A percentile compares a stretch with the other conserved stretches of the same genome.
phyloP scores from a whole-genome alignment of 2,797 vertebrate species.

The Chanos chanos region DNA sequence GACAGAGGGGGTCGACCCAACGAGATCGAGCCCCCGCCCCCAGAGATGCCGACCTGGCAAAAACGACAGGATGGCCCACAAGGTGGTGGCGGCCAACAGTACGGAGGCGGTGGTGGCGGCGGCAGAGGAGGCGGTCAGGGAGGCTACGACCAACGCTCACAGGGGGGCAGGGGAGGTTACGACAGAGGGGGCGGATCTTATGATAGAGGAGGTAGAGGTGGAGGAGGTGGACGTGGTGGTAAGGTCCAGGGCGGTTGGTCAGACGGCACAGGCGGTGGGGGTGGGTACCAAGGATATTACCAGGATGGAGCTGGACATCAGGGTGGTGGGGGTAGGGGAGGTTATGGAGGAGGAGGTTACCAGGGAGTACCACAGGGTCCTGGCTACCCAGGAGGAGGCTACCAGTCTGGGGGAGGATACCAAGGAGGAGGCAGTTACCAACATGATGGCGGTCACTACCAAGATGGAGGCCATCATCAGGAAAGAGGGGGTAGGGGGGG shows the following conservation, averaged over 20 bases:
- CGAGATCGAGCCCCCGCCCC: conserved; percentile 94
- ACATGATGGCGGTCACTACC: conserved; percentile 65
- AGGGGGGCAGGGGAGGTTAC: conserved; percentile 72
- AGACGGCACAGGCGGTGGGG: conserved; percentile 61
- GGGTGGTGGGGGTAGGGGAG: conserved; percentile 45
- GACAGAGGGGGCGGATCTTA: conserved; percentile 80
- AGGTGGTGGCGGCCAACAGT: conserved; percentile 72
- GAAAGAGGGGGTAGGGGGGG: conserved; percentile 74
- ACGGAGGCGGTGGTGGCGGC: conserved; percentile 63
- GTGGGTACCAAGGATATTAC: conserved; percentile 66
- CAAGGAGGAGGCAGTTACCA: conserved; percentile 66
- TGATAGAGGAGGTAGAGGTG: conserved; percentile 68
- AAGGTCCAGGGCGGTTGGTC: conserved; percentile 75
- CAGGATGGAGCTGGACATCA: conserved; percentile 72
- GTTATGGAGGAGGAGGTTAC: conserved; percentile 25
- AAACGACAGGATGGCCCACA: conserved; percentile 89
- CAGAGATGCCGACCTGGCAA: conserved; percentile 98
- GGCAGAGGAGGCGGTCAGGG: conserved; percentile 60
- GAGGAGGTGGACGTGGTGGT: conserved; percentile 65
- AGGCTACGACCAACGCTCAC: conserved; percentile 56
- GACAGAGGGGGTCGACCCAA: conserved; percentile 95
- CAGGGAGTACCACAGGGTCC: conserved; percentile 49
- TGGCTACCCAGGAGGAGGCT: conserved; percentile 75
- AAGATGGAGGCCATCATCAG: conserved; percentile 74
- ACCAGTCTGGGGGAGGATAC: conserved; percentile 62